Percentiles rank a stretch among this genome's conserved stretches.
phyloP scores from a whole-genome alignment of 2,113 vertebrate species.

The Lutjanus erythropterus region DNA sequence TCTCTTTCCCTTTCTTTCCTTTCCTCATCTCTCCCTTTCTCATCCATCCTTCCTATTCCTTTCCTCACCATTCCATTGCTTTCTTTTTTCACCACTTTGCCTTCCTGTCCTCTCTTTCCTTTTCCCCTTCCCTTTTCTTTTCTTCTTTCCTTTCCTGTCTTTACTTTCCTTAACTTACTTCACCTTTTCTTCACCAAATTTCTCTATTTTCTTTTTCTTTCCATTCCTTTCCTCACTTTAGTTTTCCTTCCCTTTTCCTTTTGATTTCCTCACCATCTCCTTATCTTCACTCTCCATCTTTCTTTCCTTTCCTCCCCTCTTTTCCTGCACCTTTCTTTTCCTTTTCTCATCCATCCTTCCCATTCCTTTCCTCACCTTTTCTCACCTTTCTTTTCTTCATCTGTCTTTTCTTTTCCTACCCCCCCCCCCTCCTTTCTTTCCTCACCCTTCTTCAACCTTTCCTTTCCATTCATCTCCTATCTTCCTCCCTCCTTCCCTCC shows the following conservation, averaged over 20 bases:
- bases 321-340: neutral
- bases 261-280: neutral
- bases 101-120: neutral
- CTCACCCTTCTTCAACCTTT: neutral
- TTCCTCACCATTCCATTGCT: too few relatives aligned
- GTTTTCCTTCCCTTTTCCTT: neutral
- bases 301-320: neutral
- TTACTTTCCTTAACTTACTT: neutral
- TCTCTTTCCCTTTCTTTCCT: neutral
- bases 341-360: neutral
- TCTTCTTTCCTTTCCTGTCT: neutral
- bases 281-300: neutral
- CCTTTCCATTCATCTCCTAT: neutral
- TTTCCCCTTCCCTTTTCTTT: neutral
- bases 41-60: neutral
- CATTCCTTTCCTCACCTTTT: neutral
- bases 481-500: constrained; percentile 69
- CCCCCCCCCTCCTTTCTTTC: neutral
- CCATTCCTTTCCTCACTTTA: neutral
- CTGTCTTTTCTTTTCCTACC: neutral
- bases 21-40: neutral
- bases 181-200: neutral
- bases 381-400: neutral
- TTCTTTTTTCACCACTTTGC: too few relatives aligned
- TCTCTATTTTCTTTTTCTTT: neutral